Conservation (phyloP, 2,797 vertebrate genomes). For the Lateolabrax maculatus region DNA sequence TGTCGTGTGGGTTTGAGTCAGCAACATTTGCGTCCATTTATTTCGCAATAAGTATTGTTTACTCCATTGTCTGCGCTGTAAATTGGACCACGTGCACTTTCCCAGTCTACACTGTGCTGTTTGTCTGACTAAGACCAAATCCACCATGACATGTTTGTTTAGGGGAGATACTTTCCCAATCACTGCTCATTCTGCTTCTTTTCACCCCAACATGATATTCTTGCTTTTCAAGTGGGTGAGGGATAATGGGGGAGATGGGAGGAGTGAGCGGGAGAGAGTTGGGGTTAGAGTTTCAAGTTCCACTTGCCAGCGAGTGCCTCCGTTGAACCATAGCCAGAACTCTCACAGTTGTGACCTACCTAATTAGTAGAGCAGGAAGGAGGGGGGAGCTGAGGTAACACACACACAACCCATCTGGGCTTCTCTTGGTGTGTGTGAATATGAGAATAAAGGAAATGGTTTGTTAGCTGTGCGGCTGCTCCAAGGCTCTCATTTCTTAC, state of each 20-base stretch:
- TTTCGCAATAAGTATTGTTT: constrained; percentile 71
- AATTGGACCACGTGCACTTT: constrained; percentile 60
- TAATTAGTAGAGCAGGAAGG: constrained; percentile 75
- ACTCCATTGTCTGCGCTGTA: constrained; percentile 65
- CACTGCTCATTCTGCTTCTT: constrained; percentile 70
- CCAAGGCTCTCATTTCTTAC: constrained; percentile 76
- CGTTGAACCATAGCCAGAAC: constrained; percentile 76
- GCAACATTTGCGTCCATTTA: constrained; percentile 50
- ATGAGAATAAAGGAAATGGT: constrained; percentile 78
- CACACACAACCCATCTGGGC: constrained; percentile 69
- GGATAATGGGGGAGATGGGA: constrained; percentile 56
- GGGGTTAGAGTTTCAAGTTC: constrained; percentile 73
- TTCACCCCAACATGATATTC: constrained; percentile 67
- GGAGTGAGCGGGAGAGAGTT: constrained; percentile 55
- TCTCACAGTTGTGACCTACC: constrained; percentile 79
- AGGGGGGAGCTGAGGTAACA: constrained; percentile 51
- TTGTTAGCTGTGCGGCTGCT: constrained; percentile 71
- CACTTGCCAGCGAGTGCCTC: constrained; percentile 73
- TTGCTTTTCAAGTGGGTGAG: constrained; percentile 62
- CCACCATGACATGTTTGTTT: constrained; percentile 79
- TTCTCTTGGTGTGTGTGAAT: constrained; percentile 65
- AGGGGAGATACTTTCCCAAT: constrained; percentile 69
- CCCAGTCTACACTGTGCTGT: constrained; percentile 36
- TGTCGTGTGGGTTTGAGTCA: constrained; percentile 27
- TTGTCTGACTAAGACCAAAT: constrained; percentile 64